Base-by-base conservation (phyloP, 2,888 invertebrate genomes). In the Acronicta leporina region DNA sequence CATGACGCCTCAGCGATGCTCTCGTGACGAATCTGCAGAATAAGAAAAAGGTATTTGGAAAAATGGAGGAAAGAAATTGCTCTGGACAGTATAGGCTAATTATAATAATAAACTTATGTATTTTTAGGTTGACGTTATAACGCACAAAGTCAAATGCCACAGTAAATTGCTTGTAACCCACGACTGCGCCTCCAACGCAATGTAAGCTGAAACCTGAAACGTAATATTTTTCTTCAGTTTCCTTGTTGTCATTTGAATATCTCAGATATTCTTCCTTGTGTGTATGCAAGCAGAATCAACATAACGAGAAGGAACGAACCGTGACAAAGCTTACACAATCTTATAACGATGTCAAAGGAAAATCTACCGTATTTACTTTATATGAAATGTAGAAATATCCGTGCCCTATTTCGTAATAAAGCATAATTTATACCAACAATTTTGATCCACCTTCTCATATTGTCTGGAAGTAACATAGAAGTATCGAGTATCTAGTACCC, bases 231-330 rank as follows among this genome's bases (percentile, higher is more conserved):
- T 11, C 38, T 33, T 35, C 0, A 14, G 20, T 9, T 43, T 46
- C 40, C n/a, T 9, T 58, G 10, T 27, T 45, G 27, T 33, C 16
- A 15, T 50, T 25, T 15, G 3, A 65, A 41, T 33, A 68, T 65
- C 38, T 33, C 44, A 15, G 16, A 46, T 53, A 50, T 42, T 42
- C 13, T 54, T 50, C 46, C 40, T 47, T 46, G 42, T 43, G 27
- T 2, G 5, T 14, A 9, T 54, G 15, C 40, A 41, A 30, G 20
- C 35, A 11, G 9, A 35, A 47, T 68, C 43, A 20, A 14, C n/a
- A 27, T 68, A 54, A 61, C 42, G 40, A 45, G 30, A 14, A 10
- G 25, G 8, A 40, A 38, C 13, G 48, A 14, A 9, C 1, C 0
- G 9, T 25, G 5, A 10, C 16, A 4, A 35, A 51, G 30, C 41